phyloP scores from a whole-genome alignment of 1,140 invertebrate genomes.

The Theocolax elegans region DNA sequence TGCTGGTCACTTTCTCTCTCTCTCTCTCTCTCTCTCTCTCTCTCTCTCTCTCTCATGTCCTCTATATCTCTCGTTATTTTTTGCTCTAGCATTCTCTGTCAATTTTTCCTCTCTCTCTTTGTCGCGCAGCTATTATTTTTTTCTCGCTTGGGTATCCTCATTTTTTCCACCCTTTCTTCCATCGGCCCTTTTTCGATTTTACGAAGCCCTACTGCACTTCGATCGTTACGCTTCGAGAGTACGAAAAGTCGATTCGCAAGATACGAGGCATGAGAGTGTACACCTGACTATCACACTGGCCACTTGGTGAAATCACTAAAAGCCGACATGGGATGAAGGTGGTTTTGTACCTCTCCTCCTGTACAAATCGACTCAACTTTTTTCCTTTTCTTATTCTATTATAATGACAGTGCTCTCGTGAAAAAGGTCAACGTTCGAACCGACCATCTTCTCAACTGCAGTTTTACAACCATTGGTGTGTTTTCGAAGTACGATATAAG shows the following conservation, averaged over 20 bases:
- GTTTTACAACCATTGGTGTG: too few relatives aligned
- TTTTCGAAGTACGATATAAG: too few relatives aligned
- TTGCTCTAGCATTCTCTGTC: too few relatives aligned
- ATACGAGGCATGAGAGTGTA: not conserved
- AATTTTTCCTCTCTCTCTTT: too few relatives aligned
- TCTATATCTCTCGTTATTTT: not conserved
- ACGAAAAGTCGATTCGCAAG: constrained; percentile 4
- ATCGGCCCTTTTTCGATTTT: constrained; percentile 16
- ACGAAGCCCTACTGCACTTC: constrained; percentile 2
- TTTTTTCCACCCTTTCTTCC: not conserved
- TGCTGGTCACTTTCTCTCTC: not conserved
- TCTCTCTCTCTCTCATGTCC: not conserved
- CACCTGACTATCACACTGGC: not conserved
- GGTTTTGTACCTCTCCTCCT: not conserved
- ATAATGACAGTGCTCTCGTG: too few relatives aligned
- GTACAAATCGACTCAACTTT: too few relatives aligned
- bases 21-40: not conserved
- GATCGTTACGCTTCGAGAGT: constrained; percentile 11
- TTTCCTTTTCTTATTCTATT: too few relatives aligned
- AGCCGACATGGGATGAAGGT: not conserved
- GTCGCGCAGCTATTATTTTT: too few relatives aligned
- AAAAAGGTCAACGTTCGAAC: too few relatives aligned
- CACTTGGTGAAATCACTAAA: constrained; percentile 19
- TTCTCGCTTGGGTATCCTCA: not conserved
- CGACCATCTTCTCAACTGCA: too few relatives aligned